Conservation (phyloP, 2,888 invertebrate genomes). For the Bellardia bayeri region DNA sequence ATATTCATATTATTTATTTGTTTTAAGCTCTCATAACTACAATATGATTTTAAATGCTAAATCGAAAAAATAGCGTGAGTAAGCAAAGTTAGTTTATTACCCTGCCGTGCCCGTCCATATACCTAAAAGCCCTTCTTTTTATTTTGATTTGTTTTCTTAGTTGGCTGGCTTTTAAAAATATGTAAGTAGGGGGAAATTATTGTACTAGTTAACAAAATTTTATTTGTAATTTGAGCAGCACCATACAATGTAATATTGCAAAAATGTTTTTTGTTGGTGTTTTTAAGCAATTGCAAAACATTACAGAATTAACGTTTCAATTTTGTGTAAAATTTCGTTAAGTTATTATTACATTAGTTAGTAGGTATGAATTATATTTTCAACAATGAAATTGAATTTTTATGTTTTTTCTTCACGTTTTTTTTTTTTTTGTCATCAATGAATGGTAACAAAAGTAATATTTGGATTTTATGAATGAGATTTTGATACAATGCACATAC, state of each 20-base stretch:
- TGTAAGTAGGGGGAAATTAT: slow-evolving; percentile 42
- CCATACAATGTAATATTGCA: slow-evolving; percentile 50
- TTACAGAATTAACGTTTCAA: slow-evolving; percentile 47
- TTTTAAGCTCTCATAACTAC: slow-evolving; percentile 31
- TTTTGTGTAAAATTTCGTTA: slow-evolving; percentile 41
- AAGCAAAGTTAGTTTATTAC: slow-evolving; percentile 34
- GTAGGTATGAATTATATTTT: background rate
- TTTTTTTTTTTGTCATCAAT: slow-evolving; percentile 20
- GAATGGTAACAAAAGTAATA: slow-evolving; percentile 8
- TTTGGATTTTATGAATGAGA: slow-evolving; percentile 33
- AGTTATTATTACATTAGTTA: slow-evolving; percentile 14
- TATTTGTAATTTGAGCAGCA: slow-evolving; percentile 52
- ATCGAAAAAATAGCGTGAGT: slow-evolving; percentile 57
- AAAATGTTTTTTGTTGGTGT: background rate
- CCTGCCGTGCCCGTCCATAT: background rate
- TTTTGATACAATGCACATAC: background rate
- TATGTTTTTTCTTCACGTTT: background rate
- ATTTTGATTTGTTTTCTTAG: background rate
- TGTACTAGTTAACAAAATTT: slow-evolving; percentile 62
- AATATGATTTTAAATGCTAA: slow-evolving; percentile 40
- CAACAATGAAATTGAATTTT: background rate
- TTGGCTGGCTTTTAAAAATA: slow-evolving; percentile 24
- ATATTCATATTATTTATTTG: slow-evolving; percentile 31
- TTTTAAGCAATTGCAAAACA: slow-evolving; percentile 39
- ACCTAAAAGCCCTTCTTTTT: slow-evolving; percentile 45